Evolutionary conservation across 1,140 invertebrate genomes (phyloP).

Genomic region (Ceratosolen solmsi): DNA sequence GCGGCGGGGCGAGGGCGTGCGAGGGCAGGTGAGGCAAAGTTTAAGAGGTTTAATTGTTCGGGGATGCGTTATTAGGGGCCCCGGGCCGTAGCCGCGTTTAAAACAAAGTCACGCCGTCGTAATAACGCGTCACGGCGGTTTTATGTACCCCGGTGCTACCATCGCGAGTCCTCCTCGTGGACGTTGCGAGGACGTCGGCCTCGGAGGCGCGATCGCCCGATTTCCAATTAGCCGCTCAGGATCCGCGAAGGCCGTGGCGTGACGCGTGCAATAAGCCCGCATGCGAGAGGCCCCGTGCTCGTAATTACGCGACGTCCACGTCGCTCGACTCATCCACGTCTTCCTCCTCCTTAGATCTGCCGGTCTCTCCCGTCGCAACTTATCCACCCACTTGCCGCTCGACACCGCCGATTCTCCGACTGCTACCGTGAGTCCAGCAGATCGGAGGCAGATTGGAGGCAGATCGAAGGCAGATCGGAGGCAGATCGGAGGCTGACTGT

Average conservation of each 20-base stretch:
- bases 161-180: neutral
- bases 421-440: constrained; percentile 22
- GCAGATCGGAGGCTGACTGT: no score
- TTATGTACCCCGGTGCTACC: neutral
- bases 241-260: constrained; percentile 2
- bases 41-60: constrained; percentile 2
- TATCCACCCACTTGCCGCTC: no score
- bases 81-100: neutral
- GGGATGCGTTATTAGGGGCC: neutral
- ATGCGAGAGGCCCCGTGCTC: neutral
- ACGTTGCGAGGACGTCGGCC: neutral
- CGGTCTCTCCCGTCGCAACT: no score
- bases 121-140: neutral
- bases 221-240: neutral
- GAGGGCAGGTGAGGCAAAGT: no score
- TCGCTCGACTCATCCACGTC: neutral
- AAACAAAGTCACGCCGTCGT: constrained; percentile 14
- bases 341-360: no score
- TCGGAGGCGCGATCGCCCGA: neutral
- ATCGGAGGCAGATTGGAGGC: no score
- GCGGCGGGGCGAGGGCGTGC: no score
- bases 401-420: no score
- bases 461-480: no score
- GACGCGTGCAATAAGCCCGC: neutral
- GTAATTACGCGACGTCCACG: constrained; percentile 19